A percentile compares a stretch with the other conserved stretches of the same genome.
These are phyloP conservation scores for Eupithecia tripunctaria DNA, from an alignment of 2,888 invertebrate genomes.

Conservation along the genomic window DNA sequence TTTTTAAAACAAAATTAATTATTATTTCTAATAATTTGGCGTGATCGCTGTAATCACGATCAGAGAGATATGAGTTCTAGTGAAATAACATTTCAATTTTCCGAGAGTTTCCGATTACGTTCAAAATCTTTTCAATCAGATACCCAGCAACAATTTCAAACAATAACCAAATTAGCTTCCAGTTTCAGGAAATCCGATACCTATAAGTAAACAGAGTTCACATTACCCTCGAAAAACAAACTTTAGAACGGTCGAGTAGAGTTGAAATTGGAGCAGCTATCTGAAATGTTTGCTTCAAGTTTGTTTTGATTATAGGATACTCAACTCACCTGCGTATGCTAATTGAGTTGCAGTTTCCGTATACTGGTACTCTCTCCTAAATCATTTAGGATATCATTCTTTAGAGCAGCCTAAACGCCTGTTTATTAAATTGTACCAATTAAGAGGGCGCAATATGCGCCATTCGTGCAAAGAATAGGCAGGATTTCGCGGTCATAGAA, in stretches of 20 bases:
- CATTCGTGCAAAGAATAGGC: too few species aligned
- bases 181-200: conserved; percentile 23
- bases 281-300: conserved; percentile 4
- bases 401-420: background rate
- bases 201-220: conserved; percentile 24
- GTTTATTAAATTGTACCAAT: too few species aligned
- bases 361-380: background rate
- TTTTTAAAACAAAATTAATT: too few species aligned
- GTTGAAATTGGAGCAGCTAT: conserved; percentile 20
- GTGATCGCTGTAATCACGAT: too few species aligned
- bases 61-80: background rate
- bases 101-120: background rate
- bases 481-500: too few species aligned
- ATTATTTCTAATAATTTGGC: too few species aligned
- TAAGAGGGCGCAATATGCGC: too few species aligned
- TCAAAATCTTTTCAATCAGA: conserved; percentile 2
- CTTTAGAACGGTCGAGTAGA: conserved; percentile 14
- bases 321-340: conserved; percentile 26
- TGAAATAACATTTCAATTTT: background rate
- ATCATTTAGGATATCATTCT: background rate
- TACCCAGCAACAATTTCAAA: conserved; percentile 19
- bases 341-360: conserved; percentile 26
- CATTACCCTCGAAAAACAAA: conserved; percentile 19
- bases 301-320: conserved; percentile 35
- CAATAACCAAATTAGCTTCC: conserved; percentile 30